Percentiles rank a stretch among this genome's conserved stretches.
Evolutionary conservation across 2,797 vertebrate genomes (phyloP).

Genomic region (Rhincodon typus): DNA sequence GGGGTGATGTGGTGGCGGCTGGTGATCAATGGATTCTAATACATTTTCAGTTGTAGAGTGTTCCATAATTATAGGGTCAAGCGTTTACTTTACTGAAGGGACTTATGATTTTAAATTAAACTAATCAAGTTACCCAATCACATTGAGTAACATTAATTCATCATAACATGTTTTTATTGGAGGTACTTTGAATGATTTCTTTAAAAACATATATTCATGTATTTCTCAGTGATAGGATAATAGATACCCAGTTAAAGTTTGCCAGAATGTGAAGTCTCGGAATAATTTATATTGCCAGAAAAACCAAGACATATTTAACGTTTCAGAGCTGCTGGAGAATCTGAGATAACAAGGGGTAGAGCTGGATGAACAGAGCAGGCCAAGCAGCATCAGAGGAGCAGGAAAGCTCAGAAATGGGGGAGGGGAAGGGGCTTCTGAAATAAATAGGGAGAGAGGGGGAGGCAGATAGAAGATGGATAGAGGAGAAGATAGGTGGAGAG

Average conservation of each 20-base stretch:
- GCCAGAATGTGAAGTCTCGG: neutral
- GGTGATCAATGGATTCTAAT: neutral
- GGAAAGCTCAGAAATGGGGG: no score
- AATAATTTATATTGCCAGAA: neutral
- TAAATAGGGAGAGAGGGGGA: no score
- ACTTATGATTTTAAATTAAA: constrained; percentile 22
- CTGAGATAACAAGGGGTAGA: no score
- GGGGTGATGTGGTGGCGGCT: neutral
- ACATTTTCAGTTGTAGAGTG: neutral
- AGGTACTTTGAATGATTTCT: neutral
- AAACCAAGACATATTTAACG: neutral
- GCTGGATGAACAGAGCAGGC: no score
- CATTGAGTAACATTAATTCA: neutral
- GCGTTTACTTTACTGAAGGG: neutral
- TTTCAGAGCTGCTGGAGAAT: no score
- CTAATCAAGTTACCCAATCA: neutral
- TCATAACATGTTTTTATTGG: neutral
- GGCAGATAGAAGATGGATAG: no score
- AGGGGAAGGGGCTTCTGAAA: no score
- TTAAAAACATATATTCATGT: neutral
- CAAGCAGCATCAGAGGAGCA: no score
- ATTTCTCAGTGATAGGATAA: neutral
- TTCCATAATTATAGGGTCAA: neutral
- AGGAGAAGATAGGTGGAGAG: no score
- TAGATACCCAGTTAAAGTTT: neutral